Evolutionary conservation across 2,797 vertebrate species (phyloP).

Genomic region (Anguilla obscura): DNA sequence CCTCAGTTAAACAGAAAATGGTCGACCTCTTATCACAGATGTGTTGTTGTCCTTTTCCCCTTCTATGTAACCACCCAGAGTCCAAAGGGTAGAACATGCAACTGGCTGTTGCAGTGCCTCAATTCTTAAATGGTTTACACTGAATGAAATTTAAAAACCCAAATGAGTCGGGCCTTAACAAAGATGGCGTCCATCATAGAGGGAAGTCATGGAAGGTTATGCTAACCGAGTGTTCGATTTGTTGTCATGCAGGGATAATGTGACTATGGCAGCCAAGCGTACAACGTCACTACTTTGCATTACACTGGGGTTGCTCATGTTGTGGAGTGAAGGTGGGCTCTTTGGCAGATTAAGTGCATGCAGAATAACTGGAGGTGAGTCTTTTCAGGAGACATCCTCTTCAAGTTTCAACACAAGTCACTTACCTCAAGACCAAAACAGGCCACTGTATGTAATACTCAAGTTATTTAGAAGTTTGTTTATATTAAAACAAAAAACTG

Average conservation of each 20-base stretch:
- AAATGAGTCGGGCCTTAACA: slow-evolving; percentile 21
- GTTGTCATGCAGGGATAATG: neutral
- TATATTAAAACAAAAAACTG: neutral
- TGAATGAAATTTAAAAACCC: neutral
- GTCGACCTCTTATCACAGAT: slow-evolving; percentile 9
- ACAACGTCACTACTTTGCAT: slow-evolving; percentile 5
- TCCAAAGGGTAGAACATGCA: slow-evolving; percentile 23
- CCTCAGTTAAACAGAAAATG: neutral
- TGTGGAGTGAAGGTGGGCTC: neutral
- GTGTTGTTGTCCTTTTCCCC: neutral
- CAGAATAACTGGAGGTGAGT: neutral
- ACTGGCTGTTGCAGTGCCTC: slow-evolving; percentile 6
- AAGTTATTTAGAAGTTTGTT: neutral
- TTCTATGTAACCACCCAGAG: neutral
- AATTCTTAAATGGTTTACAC: slow-evolving; percentile 20
- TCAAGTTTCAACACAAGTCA: neutral
- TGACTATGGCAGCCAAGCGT: neutral
- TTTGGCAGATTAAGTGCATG: neutral
- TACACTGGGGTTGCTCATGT: neutral
- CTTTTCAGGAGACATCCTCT: neutral
- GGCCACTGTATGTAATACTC: neutral
- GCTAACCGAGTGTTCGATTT: neutral
- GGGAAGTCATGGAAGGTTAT: neutral
- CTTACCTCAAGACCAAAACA: slow-evolving; percentile 22
- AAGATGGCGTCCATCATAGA: neutral